Evolutionary conservation across 2,797 vertebrate genomes (phyloP).

Genomic region (Coranthus polyacanthus): DNA sequence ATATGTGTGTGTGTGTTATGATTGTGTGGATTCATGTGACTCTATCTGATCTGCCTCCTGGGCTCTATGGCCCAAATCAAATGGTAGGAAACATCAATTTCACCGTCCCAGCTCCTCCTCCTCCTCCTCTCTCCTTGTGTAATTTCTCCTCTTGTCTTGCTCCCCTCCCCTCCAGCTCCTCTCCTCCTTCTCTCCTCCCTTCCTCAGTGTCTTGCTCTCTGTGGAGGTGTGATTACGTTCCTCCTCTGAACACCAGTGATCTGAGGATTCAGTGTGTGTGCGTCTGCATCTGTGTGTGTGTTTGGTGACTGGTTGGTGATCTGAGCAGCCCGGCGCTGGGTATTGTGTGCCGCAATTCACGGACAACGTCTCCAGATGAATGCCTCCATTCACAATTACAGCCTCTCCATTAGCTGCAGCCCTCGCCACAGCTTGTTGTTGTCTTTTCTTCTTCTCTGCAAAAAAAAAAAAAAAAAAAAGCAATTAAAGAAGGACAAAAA

Average conservation of each 20-base stretch:
- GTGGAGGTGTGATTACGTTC: conserved; percentile 79
- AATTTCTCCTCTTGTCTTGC: conserved; percentile 41
- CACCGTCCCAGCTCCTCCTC: conserved; percentile 56
- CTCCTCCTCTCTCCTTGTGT: conserved; percentile 51
- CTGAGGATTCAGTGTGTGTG: conserved; percentile 60
- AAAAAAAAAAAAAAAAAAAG: conserved; percentile 69
- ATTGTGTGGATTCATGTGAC: conserved; percentile 33
- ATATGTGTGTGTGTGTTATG: conserved; percentile 19
- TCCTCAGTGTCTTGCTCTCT: conserved; percentile 66
- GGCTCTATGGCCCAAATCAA: conserved; percentile 75
- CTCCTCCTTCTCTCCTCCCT: conserved; percentile 55
- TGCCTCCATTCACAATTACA: conserved; percentile 85
- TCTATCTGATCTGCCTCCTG: conserved; percentile 74
- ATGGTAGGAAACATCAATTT: conserved; percentile 79
- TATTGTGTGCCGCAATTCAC: conserved; percentile 82
- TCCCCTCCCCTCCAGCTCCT: conserved; percentile 43
- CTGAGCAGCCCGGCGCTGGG: conserved; percentile 76
- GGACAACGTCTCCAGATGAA: conserved; percentile 82
- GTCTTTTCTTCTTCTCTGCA: conserved; percentile 75
- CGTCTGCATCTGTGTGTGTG: conserved; percentile 38
- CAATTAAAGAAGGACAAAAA: conserved; percentile 85
- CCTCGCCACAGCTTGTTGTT: conserved; percentile 69
- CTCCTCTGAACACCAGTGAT: conserved; percentile 78
- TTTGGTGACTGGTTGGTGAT: conserved; percentile 75
- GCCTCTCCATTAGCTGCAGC: conserved; percentile 83